Evolutionary conservation across 2,797 vertebrate species (phyloP).

Genomic region (Melanotaenia parkinsoni): DNA sequence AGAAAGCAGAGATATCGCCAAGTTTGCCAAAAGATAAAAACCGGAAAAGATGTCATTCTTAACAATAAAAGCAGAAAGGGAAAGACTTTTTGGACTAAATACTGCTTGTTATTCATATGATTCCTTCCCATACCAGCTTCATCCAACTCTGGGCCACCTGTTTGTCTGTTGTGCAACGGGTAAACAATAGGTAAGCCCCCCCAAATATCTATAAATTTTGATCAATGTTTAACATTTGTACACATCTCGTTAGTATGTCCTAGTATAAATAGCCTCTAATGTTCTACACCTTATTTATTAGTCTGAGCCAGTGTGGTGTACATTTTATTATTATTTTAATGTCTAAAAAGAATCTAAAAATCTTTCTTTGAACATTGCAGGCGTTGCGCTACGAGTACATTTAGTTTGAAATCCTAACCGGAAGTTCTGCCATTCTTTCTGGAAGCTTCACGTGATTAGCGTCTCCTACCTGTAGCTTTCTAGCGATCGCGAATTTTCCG

Average conservation of each 20-base stretch:
- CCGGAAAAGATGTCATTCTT: neutral
- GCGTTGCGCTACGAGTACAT: neutral
- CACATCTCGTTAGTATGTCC: too few species aligned
- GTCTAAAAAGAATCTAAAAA: too few species aligned
- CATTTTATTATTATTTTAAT: too few species aligned
- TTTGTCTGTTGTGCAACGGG: neutral
- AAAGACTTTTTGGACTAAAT: neutral
- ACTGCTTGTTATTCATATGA: neutral
- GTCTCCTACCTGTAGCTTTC: constrained; percentile 69
- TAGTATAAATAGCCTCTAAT: too few species aligned
- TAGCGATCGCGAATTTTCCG: constrained; percentile 1
- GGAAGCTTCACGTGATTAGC: neutral
- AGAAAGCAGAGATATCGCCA: neutral
- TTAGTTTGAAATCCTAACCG: constrained; percentile 34
- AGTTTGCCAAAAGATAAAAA: neutral
- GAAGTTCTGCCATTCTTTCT: accelerated
- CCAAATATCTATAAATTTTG: too few species aligned
- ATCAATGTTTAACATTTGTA: too few species aligned
- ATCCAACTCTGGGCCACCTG: too few species aligned
- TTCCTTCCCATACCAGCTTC: too few species aligned
- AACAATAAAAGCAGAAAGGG: constrained; percentile 41
- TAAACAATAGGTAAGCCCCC: neutral
- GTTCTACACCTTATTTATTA: too few species aligned
- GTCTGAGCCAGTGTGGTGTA: too few species aligned
- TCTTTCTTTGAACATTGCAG: neutral